Percentiles rank a stretch among this genome's conserved stretches.
Evolutionary conservation across 2,797 vertebrate genomes (phyloP).

Genomic region (Spatula versicolor): DNA sequence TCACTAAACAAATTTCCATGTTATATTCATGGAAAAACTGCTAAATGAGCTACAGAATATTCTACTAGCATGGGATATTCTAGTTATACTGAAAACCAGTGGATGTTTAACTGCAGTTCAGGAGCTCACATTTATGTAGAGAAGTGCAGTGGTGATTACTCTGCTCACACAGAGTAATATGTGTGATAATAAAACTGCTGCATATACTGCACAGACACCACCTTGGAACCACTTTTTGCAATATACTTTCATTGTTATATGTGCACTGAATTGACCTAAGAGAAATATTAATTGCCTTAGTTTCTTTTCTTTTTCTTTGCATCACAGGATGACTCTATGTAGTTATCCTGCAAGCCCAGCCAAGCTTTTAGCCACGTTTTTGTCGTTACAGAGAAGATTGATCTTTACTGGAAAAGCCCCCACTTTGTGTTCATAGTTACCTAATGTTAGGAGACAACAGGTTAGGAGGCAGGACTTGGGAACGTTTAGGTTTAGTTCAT

Average conservation of each 20-base stretch:
- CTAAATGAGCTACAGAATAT: background rate
- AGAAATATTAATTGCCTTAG: background rate
- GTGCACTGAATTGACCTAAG: background rate
- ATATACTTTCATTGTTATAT: background rate
- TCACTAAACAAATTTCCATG: background rate
- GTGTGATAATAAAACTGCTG: background rate
- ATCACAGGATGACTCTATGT: background rate
- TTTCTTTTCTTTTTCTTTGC: background rate
- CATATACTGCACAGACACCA: background rate
- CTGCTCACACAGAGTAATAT: background rate
- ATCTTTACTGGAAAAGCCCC: background rate
- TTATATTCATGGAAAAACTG: background rate
- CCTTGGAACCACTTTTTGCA: background rate
- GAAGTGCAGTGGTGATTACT: background rate
- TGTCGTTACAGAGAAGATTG: background rate
- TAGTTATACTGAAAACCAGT: background rate
- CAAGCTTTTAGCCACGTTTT: background rate
- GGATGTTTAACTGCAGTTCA: background rate
- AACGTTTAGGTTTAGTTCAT: background rate
- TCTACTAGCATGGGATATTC: background rate
- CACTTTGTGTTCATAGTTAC: background rate
- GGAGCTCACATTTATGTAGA: background rate
- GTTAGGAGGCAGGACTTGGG: background rate
- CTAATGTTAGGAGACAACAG: background rate
- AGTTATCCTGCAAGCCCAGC: background rate